Evolutionary conservation across 2,113 vertebrate genomes (phyloP).

Genomic region (Pedionomus torquatus): DNA sequence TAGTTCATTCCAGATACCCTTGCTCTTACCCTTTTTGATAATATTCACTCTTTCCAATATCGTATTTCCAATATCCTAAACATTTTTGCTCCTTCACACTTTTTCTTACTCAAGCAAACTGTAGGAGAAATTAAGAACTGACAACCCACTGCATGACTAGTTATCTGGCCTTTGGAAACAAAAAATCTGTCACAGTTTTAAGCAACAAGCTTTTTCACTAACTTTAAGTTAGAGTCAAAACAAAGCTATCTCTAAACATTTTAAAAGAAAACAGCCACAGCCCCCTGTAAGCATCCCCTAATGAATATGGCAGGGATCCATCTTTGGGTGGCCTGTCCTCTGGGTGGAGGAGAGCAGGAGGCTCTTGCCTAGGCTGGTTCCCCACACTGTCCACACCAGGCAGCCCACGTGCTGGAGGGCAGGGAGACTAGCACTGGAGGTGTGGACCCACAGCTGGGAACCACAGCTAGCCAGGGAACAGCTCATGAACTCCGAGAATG

Average conservation of each 20-base stretch:
- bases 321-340: not conserved
- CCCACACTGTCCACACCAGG: not conserved
- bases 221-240: not conserved
- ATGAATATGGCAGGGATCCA: fast-evolving
- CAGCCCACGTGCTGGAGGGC: not conserved
- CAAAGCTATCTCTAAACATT: not conserved
- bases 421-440: not conserved
- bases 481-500: not conserved
- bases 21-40: not conserved
- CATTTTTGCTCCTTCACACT: conserved; percentile 4
- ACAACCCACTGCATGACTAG: not conserved
- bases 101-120: conserved; percentile 4
- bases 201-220: not conserved
- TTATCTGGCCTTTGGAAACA: not conserved
- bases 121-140: not conserved
- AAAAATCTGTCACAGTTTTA: not conserved
- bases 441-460: not conserved
- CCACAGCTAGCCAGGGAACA: fast-evolving
- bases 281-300: not conserved
- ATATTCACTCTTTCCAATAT: not conserved
- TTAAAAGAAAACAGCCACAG: not conserved
- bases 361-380: not conserved
- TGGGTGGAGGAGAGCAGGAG: not conserved
- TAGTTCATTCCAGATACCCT: not conserved
- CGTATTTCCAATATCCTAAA: not conserved